Conservation (phyloP, 2,888 invertebrate species). For the Coremacera marginata region DNA sequence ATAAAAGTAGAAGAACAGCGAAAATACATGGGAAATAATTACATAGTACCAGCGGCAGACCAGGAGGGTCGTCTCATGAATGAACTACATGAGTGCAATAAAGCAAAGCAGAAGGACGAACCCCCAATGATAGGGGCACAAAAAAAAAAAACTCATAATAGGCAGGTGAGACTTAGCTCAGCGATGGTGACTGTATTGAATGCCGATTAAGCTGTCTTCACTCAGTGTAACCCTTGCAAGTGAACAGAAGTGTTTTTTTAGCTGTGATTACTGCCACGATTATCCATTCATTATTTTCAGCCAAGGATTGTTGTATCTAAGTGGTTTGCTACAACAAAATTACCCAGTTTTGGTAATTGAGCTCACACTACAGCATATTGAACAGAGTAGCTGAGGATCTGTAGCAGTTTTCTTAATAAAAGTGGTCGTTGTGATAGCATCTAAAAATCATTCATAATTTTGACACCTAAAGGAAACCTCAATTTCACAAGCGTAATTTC, state of each 20-base stretch:
- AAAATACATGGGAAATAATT: constrained; percentile 43
- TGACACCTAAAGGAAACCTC: background rate
- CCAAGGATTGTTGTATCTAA: background rate
- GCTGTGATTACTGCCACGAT: constrained; percentile 36
- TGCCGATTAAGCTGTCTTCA: constrained; percentile 22
- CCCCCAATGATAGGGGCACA: constrained; percentile 3
- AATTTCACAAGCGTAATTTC: background rate
- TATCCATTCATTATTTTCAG: constrained; percentile 16
- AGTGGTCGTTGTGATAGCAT: background rate
- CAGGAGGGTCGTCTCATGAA: background rate
- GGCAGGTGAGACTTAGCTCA: background rate
- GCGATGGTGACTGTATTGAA: constrained; percentile 12
- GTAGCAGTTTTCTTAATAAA: no score
- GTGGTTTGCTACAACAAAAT: background rate
- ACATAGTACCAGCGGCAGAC: constrained; percentile 4
- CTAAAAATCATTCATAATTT: background rate
- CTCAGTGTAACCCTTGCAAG: constrained; percentile 5
- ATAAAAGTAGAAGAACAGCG: constrained; percentile 23
- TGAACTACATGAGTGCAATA: background rate
- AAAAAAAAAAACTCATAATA: background rate
- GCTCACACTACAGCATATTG: background rate
- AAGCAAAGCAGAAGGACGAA: constrained; percentile 3
- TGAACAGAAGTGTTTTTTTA: constrained; percentile 47
- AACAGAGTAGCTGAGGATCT: no score
- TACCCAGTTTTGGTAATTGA: constrained; percentile 19